Base-by-base conservation (phyloP, 1,140 invertebrate genomes). In the Dreissena rostriformis region DNA sequence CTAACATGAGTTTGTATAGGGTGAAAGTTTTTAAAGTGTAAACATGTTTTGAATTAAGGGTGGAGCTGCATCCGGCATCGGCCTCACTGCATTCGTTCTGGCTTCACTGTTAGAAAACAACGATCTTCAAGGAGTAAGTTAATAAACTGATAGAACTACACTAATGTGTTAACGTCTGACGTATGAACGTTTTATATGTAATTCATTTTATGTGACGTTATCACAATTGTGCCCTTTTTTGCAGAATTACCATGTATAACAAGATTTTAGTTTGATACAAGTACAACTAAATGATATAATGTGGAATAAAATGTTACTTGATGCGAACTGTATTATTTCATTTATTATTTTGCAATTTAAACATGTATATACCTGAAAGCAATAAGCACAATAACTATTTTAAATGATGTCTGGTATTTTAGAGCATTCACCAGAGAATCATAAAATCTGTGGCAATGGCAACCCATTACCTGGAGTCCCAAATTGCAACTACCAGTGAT, bases 401-500 rank as follows among this genome's bases (percentile, higher is more conserved):
- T 61, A 2, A 24, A 61, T 61, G 17, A 57, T n/a, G 22, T 12
- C 22, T 61, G 17, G 4, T 61, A 5, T 61, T 24, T 61, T 29
- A 88, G 91, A 82, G 92, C 95, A 84, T 95, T 95, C 73, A 93
- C 95, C 82, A 96, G 24, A 80, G 87, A 81, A 88, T 90, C 39
- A 77, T 80, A 15, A 73, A 96, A 82, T 94, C 95, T 12, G 96
- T 96, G 76, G 96, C 96, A 88, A 96, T 96, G 91, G 97, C 96
- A 4, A 92, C 97, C 11, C 95, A 97, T 84, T 99, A 96, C 91
- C 93, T 99, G 26, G 96, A 96, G 0, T 94, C 95, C 28, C 95
- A 97, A 73, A 94, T 98, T 29, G 95, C 73, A 14, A 77, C 49
- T 10, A 78, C 87, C 0, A 95, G 96, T 61, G 96, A 98, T 90